Evolutionary conservation across 2,113 vertebrate species (phyloP).

Genomic region (Sula dactylatra): DNA sequence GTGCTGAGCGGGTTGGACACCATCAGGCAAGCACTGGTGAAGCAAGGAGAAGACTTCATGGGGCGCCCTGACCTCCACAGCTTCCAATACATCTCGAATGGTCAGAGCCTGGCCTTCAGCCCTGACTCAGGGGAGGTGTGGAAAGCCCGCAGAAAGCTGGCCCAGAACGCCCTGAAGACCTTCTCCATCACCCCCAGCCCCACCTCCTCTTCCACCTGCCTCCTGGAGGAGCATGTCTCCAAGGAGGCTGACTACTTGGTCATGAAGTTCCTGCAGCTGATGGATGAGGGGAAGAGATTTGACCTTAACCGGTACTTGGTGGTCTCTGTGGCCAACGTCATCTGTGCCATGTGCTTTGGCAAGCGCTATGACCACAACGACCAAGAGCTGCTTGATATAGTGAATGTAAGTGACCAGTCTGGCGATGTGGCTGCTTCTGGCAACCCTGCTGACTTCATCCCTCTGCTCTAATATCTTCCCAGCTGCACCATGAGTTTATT

Average conservation of each 20-base stretch:
- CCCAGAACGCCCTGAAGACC: constrained; percentile 78
- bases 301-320: constrained; percentile 78
- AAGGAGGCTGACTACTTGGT: constrained; percentile 79
- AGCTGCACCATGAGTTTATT: constrained; percentile 76
- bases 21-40: constrained; percentile 84
- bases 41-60: constrained; percentile 86
- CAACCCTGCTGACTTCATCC: constrained; percentile 87
- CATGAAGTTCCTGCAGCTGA: constrained; percentile 60
- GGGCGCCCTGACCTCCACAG: constrained; percentile 84
- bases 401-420: constrained; percentile 74
- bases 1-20: constrained; percentile 83
- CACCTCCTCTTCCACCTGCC: constrained; percentile 61
- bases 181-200: constrained; percentile 61
- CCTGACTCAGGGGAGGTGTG: constrained; percentile 70
- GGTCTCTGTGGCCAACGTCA: constrained; percentile 84
- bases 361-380: constrained; percentile 78
- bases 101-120: constrained; percentile 83
- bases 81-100: constrained; percentile 29
- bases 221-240: constrained; percentile 81
- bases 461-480: constrained; percentile 81
- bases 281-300: constrained; percentile 70
- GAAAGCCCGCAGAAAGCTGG: constrained; percentile 77
- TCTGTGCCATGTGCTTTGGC: constrained; percentile 88
- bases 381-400: constrained; percentile 78
- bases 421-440: constrained; percentile 57